These are phyloP conservation scores for Taurulus bubalis DNA, from an alignment of 2,113 vertebrate genomes.

Conservation along the genomic window DNA sequence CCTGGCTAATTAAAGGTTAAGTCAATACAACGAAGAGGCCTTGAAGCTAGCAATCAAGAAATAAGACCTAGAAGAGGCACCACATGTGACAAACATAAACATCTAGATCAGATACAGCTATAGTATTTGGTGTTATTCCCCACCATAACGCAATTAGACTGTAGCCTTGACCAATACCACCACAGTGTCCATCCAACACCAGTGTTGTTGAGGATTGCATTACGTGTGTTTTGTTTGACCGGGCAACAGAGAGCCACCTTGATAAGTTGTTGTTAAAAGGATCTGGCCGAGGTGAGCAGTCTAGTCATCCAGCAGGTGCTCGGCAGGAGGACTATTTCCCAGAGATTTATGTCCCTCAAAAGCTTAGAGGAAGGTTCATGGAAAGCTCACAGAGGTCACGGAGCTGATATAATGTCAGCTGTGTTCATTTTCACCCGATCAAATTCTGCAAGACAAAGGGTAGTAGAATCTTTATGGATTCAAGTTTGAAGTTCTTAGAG, in stretches of 20 bases:
- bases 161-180: slow-evolving; percentile 51
- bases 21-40: slow-evolving; percentile 65
- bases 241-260: slow-evolving; percentile 48
- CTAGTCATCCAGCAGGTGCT: slow-evolving; percentile 63
- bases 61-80: slow-evolving; percentile 14
- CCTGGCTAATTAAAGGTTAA: slow-evolving; percentile 74
- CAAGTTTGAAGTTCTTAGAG: background rate
- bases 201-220: slow-evolving; percentile 19
- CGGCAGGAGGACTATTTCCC: slow-evolving; percentile 59
- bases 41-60: slow-evolving; percentile 48
- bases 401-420: slow-evolving; percentile 58
- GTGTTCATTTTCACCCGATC: slow-evolving; percentile 53
- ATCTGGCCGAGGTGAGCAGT: slow-evolving; percentile 45
- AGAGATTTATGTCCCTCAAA: slow-evolving; percentile 76
- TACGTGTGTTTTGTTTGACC: slow-evolving; percentile 53
- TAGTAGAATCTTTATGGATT: slow-evolving; percentile 19
- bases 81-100: slow-evolving; percentile 46
- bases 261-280: slow-evolving; percentile 66
- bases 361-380: slow-evolving; percentile 64
- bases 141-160: slow-evolving; percentile 55
- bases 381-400: slow-evolving; percentile 59
- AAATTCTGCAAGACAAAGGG: slow-evolving; percentile 17
- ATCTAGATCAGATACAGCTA: slow-evolving; percentile 47
- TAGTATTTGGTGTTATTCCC: slow-evolving; percentile 41
- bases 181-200: background rate